Conservation (phyloP, 2,797 vertebrate species). For the Galago senegalensis region DNA sequence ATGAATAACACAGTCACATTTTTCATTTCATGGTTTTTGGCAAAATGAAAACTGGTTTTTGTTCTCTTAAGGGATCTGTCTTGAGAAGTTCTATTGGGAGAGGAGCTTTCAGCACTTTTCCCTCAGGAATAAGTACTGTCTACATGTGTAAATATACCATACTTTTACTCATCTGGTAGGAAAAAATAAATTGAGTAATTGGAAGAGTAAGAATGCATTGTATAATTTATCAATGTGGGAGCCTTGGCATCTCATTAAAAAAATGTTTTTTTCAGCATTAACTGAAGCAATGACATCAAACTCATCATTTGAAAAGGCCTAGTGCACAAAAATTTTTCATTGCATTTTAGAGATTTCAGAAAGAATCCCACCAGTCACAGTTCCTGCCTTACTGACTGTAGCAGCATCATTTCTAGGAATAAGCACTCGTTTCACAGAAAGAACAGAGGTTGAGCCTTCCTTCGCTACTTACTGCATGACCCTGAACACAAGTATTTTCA, state of each 20-base stretch:
- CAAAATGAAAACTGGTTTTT: constrained; percentile 29
- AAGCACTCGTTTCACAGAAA: background rate
- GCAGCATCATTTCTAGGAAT: background rate
- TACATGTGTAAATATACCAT: background rate
- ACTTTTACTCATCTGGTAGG: background rate
- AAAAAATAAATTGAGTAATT: constrained; percentile 47
- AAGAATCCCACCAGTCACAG: background rate
- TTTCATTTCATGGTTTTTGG: constrained; percentile 52
- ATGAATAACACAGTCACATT: constrained; percentile 5
- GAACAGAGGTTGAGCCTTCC: background rate
- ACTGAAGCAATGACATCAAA: constrained; percentile 19
- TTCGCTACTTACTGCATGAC: background rate
- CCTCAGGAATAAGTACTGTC: background rate
- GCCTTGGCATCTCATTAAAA: background rate
- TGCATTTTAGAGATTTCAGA: constrained; percentile 33
- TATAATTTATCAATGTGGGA: background rate
- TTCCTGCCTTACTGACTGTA: background rate
- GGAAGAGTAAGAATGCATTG: constrained; percentile 54
- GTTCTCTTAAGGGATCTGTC: constrained; percentile 23
- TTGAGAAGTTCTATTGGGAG: background rate
- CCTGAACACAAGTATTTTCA: background rate
- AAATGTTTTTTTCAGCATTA: constrained; percentile 18
- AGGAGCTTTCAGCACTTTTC: background rate
- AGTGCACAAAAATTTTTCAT: background rate
- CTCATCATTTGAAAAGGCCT: background rate